Evolutionary conservation across 1,140 invertebrate genomes (phyloP).

Genomic region (Augochlora pura): DNA sequence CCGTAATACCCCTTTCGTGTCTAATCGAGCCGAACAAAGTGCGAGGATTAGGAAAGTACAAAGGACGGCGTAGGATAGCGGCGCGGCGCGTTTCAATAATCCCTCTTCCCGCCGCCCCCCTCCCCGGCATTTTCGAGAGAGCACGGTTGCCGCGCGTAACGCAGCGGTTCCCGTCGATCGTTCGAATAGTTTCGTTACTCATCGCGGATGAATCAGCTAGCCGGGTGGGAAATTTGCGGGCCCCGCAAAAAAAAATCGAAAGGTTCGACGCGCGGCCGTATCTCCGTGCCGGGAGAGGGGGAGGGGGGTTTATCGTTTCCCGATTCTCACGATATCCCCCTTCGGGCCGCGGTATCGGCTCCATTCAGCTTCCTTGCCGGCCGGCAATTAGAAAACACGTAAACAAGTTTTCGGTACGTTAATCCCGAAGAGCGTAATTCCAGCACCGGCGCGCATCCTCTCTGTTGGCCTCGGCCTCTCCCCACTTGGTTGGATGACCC

Average conservation of each 20-base stretch:
- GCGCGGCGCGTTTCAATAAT: too few relatives aligned
- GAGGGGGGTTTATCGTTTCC: slow-evolving; percentile 34
- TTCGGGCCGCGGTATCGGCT: slow-evolving; percentile 8
- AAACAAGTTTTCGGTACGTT: slow-evolving; percentile 66
- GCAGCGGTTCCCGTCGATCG: too few relatives aligned
- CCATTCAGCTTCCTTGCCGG: slow-evolving; percentile 28
- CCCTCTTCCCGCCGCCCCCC: too few relatives aligned
- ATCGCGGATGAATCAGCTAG: neutral
- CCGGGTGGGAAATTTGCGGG: too few relatives aligned
- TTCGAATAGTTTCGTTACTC: neutral
- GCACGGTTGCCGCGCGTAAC: too few relatives aligned
- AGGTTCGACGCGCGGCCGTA: neutral
- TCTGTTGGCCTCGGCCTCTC: slow-evolving; percentile 33
- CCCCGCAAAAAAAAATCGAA: slow-evolving; percentile 5
- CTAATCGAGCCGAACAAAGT: too few relatives aligned
- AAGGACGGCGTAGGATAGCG: too few relatives aligned
- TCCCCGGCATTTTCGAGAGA: too few relatives aligned
- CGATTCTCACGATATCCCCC: slow-evolving; percentile 23
- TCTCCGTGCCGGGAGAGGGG: neutral
- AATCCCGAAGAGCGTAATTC: slow-evolving; percentile 62
- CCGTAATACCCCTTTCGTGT: too few relatives aligned
- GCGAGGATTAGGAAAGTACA: too few relatives aligned
- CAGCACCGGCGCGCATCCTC: slow-evolving; percentile 48
- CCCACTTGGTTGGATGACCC: slow-evolving; percentile 55
- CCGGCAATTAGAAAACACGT: slow-evolving; percentile 59